Conservation (phyloP, 2,888 invertebrate species). For the Dryobotodes eremita region DNA sequence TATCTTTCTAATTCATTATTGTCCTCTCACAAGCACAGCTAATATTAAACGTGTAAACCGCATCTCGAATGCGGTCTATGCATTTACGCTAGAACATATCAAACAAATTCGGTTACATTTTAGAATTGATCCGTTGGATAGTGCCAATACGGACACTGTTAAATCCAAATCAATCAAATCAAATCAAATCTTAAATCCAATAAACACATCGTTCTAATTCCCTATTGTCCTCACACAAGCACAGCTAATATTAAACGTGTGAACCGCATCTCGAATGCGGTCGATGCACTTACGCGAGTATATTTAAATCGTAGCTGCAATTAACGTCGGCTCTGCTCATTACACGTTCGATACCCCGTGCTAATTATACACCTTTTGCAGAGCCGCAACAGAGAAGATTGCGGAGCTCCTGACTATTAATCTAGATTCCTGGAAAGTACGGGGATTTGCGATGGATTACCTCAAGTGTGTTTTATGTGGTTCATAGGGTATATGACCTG, state of each 20-base stretch:
- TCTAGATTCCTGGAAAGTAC: constrained; percentile 41
- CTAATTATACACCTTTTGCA: constrained; percentile 76
- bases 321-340: constrained; percentile 79
- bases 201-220: constrained; percentile 14
- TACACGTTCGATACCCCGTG: constrained; percentile 79
- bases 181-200: neutral
- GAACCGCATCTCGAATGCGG: constrained; percentile 71
- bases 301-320: constrained; percentile 83
- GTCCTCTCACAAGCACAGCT: too few relatives aligned
- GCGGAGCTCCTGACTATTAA: constrained; percentile 35
- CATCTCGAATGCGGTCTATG: too few relatives aligned
- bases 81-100: too few relatives aligned
- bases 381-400: constrained; percentile 57
- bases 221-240: constrained; percentile 36
- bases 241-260: constrained; percentile 36
- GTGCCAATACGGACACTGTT: neutral
- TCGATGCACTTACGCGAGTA: constrained; percentile 80
- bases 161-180: too few relatives aligned
- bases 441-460: constrained; percentile 32
- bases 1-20: too few relatives aligned
- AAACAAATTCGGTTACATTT: neutral
- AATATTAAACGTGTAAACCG: too few relatives aligned
- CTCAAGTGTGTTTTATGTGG: constrained; percentile 13
- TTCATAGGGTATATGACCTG: neutral
- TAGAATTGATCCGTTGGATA: neutral